phyloP scores from a whole-genome alignment of 64 coral and sea anemone genomes.

The Exaiptasia diaphana region DNA sequence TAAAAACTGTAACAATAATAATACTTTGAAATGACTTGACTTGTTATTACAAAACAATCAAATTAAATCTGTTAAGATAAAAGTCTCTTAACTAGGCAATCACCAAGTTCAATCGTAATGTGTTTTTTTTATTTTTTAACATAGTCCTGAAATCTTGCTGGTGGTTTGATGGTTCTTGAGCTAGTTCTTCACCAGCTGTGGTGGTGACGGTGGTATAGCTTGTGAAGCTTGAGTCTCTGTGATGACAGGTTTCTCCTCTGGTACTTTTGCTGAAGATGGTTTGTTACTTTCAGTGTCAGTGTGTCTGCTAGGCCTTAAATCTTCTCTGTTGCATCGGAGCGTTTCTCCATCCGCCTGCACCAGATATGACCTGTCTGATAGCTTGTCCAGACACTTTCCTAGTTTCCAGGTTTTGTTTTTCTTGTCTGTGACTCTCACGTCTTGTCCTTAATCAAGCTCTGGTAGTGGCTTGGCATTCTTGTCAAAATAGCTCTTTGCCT shows the following conservation, averaged over 20 bases:
- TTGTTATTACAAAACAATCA: no score
- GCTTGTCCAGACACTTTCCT: slow-evolving; percentile 18
- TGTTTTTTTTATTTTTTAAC: no score
- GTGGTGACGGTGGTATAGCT: neutral
- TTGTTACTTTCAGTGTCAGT: neutral
- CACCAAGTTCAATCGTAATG: no score
- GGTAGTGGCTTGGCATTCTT: slow-evolving; percentile 22
- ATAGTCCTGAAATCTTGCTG: neutral
- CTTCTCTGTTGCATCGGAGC: slow-evolving; percentile 22
- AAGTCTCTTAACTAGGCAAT: no score
- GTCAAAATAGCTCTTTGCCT: slow-evolving; percentile 38
- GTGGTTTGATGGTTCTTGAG: neutral
- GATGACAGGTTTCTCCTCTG: neutral
- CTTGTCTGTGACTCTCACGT: slow-evolving; percentile 11
- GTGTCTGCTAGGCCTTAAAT: neutral
- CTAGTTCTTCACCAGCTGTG: neutral
- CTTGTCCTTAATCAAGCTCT: slow-evolving; percentile 26
- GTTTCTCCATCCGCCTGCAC: neutral
- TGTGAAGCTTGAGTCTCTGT: neutral
- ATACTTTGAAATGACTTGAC: no score
- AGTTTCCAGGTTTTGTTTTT: slow-evolving; percentile 14
- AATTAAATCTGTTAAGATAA: no score
- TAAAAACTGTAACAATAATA: no score
- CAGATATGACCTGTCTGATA: slow-evolving; percentile 43
- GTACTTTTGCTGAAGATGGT: neutral